Evolutionary conservation across 2,888 invertebrate species (phyloP), one percentile per base, ranked within the genome.

Genomic region (Therioaphis trifolii): DNA sequence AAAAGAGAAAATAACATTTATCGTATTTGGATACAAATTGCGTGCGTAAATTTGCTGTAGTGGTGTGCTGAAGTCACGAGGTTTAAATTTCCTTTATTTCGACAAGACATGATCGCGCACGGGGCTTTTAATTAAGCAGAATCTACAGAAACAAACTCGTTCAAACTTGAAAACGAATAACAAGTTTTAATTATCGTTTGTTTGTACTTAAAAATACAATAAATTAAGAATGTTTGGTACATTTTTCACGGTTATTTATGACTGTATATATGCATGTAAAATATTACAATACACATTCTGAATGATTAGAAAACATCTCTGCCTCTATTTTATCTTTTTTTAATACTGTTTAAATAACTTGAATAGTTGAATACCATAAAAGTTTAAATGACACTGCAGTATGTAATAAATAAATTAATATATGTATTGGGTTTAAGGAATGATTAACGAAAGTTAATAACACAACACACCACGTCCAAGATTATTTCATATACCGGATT

Each of bases 101-200:
- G 66, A 52, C 77, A 29, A 46, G 76, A 63, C 66, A 66, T 21
- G 66, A 77, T 66, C 63, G 35, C 46, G 43, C 66, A 77, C 77
- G 66, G 35, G 66, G 77, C 29, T 77, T 77, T 77, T 77, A 77
- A 77, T 77, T 77, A 66, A 77, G 29, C 29, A 18, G 29, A 18
- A 63, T 35, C 29, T 29, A 15, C 18, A 5, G 2, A 9, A 0
- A 21, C 21, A 24, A 55, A 55, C 66, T 15, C 43, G 43, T 71
- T 27, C 71, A 18, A 71, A 46, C 71, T 46, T 43, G 46, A 27
- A 24, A 11, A 21, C 43, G 15, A 68, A 63, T 18, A 63, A 69
- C 52, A 35, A 72, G 72, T 52, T 72, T 72, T 72, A 72, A 72
- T 72, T 72, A 72, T 52, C 52, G 24, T 35, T 35, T 7, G 7